Conservation (phyloP, 2,113 vertebrate species). For the Pseudonaja textilis region DNA sequence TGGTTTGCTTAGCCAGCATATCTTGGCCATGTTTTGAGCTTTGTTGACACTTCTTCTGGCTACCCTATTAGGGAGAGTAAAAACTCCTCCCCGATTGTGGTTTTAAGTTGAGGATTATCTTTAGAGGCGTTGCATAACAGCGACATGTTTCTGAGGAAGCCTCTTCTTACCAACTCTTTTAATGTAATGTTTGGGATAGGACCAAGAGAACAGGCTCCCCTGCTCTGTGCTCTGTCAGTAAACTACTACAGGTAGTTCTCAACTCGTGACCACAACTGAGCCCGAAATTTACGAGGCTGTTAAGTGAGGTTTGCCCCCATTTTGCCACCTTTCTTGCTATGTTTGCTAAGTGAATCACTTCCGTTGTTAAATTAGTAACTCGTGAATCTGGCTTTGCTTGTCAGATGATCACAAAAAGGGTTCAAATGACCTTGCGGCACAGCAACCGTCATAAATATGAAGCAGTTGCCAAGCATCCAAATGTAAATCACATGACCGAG, state of each 20-base stretch:
- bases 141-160: not conserved
- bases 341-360: too few relatives aligned
- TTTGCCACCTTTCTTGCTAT: not conserved
- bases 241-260: not conserved
- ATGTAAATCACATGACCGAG: not conserved
- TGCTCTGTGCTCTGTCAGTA: not conserved
- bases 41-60: not conserved
- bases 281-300: not conserved
- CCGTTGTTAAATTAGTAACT: too few relatives aligned
- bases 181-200: not conserved
- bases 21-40: not conserved
- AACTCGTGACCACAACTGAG: not conserved
- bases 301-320: not conserved
- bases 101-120: not conserved
- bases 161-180: not conserved
- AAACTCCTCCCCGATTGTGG: not conserved
- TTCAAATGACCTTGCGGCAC: not conserved
- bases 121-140: not conserved
- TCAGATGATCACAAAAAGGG: not conserved
- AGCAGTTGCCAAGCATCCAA: not conserved
- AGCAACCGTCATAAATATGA: not conserved
- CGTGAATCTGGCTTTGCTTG: not conserved
- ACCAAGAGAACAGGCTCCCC: not conserved
- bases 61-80: not conserved
- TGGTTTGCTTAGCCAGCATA: not conserved